Percentiles rank a stretch among this genome's conserved stretches.
phyloP scores from a whole-genome alignment of 2,888 invertebrate genomes.

The Noctua janthina region DNA sequence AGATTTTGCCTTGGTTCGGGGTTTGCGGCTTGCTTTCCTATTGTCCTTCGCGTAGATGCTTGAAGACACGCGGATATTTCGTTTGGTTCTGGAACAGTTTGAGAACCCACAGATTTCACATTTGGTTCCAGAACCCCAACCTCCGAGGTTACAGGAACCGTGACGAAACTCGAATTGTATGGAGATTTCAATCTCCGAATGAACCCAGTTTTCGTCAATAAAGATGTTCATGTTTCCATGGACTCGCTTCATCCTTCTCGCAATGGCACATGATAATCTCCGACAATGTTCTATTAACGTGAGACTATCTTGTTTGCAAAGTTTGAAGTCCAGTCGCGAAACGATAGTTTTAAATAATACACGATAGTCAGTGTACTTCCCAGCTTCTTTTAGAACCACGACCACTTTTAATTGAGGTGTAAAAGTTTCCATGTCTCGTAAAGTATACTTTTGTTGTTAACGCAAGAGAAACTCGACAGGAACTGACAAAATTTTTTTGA shows the following conservation, averaged over 20 bases:
- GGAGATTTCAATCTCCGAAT: not conserved
- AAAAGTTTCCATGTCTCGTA: not conserved
- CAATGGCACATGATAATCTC: not conserved
- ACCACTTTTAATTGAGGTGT: not conserved
- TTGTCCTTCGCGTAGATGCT: not conserved
- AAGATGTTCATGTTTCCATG: not conserved
- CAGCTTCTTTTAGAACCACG: not conserved
- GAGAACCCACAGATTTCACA: not conserved
- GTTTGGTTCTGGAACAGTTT: not conserved
- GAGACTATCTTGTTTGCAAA: not conserved
- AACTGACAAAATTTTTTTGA: not conserved
- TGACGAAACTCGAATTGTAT: not conserved
- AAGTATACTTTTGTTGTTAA: not conserved
- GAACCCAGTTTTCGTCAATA: not conserved
- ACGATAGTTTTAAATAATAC: not conserved
- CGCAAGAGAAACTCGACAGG: not conserved
- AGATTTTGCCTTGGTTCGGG: not conserved
- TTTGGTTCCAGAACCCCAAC: not conserved
- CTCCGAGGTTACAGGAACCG: not conserved
- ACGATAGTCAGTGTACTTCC: not conserved
- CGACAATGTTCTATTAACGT: not conserved
- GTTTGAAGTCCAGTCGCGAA: slow-evolving; percentile 3
- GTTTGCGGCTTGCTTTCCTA: too few relatives aligned
- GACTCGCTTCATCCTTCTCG: not conserved
- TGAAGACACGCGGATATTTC: not conserved